phyloP scores from a whole-genome alignment of 1,140 invertebrate species.

The Adoxophyes honmai region DNA sequence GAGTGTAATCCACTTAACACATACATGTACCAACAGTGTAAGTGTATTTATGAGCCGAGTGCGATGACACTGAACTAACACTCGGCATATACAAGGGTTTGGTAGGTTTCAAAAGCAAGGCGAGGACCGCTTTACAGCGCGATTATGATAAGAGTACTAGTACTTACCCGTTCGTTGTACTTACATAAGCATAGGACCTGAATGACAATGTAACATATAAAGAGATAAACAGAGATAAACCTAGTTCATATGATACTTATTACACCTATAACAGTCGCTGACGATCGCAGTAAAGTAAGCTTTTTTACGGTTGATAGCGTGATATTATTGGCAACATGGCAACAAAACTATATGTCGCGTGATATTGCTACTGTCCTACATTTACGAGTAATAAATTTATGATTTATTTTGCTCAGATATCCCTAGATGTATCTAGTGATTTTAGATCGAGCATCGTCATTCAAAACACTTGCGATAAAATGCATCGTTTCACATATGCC shows the following conservation, averaged over 20 bases:
- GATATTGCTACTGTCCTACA: background rate
- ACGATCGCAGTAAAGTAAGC: background rate
- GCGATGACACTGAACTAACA: background rate
- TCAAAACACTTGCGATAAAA: too few species aligned
- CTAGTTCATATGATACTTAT: background rate
- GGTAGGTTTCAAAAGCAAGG: constrained; percentile 1
- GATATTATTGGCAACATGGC: background rate
- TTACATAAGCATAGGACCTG: background rate
- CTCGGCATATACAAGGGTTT: background rate
- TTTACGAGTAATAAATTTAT: background rate
- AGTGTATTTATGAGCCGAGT: constrained; percentile 1
- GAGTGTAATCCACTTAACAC: constrained; percentile 14
- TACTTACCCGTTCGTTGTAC: constrained; percentile 10
- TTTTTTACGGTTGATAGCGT: background rate
- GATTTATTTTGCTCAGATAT: background rate
- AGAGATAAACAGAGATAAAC: too few species aligned
- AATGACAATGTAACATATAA: constrained; percentile 7
- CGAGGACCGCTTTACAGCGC: background rate
- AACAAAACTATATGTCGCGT: background rate
- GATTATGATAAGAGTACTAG: constrained; percentile 15
- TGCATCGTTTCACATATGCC: too few species aligned
- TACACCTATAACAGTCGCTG: background rate
- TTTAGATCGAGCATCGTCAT: too few species aligned
- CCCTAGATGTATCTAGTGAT: too few species aligned
- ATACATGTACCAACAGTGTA: background rate